Base-by-base conservation (phyloP, 2,888 invertebrate genomes). In the Orthosia incerta region DNA sequence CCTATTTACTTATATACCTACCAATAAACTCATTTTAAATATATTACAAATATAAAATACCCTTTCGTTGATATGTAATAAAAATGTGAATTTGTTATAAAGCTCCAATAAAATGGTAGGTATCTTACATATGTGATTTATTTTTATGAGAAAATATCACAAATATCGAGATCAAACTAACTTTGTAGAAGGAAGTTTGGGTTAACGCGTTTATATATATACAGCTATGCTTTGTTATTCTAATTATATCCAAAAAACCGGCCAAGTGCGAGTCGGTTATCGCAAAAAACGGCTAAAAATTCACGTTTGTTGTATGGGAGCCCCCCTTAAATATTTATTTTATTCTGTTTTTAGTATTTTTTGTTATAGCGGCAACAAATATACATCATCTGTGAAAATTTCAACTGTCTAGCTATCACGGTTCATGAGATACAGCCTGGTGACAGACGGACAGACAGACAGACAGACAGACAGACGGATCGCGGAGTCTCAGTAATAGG, bases 21-120 rank as follows among this genome's bases (percentile, higher is more conserved):
- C 1, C 20, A 23, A 72, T 26, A 55, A 26, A 39, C 15, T 16
- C 23, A 20, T 39, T 72, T 18, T 12, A 46, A 50, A 31, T 12
- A 45, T 45, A 65, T 23, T 55, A 26, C 26, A 48, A n/a, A 60
- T 3, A 16, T 48, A 62, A 50, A 26, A 62, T 55, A 64, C 71
- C 12, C 18, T 20, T 12, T 7, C 26, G 18, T 48, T 16, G 1
- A n/a, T n/a, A 39, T 60, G 18, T 20, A 68, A 62, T 62, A 76
- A 76, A 75, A 57, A 39, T 57, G 15, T 39, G 23, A 46, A 62
- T 69, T 69, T 69, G 45, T 46, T 75, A 5, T 31, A 69, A 46
- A 3, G n/a, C 70, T 66, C 51, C 66, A 71, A 71, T 80, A 71
- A 80, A 80, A 71, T 64, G 4, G n/a, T 66, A 7, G 31, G 57